Base-by-base conservation (phyloP, 2,113 vertebrate genomes). In the Parus major region DNA sequence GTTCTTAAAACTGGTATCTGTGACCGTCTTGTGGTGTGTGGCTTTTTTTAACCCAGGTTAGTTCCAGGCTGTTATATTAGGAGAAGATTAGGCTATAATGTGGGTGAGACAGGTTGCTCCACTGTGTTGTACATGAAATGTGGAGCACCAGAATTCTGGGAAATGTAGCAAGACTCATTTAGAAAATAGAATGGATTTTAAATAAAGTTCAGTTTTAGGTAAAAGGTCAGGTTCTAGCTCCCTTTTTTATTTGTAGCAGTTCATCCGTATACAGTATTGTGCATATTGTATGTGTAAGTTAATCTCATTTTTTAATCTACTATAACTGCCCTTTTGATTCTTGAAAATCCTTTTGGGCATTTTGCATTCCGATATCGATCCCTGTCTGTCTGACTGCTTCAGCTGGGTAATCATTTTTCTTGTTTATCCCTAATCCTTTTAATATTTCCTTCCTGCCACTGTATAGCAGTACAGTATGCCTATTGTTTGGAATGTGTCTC, bases 341-440 rank as follows among this genome's bases (percentile, higher is more conserved):
- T 80, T 91, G 82, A 92, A 96, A 97, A 96, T 95, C 96, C 96
- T 94, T 94, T 95, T 9, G 71, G 80, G 82, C 82, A 95, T 96
- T 97, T 96, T 93, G 94, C 96, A 97, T 97, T 97, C 95, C 55
- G 1, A 3, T 95, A 97, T 96, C 90, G 81, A 94, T 97, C 94
- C 95, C 93, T 88, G 95, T 97, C 96, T 97, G 96, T 96, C 96
- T 97, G 95, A 95, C 88, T 85, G 94, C 92, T 95, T 95, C 86
- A 95, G 97, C 97, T 97, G 76, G 88, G 87, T 97, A 97, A 96
- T 97, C 96, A 96, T 96, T 97, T 97, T 97, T 97, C 96, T 97
- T 97, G 91, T 97, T 97, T 97, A 96, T 92, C 90, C 49, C 95
- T 97, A 97, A 97, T 97, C 96, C 96, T 95, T 95, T 84, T 96